Base-by-base conservation (phyloP, 2,113 vertebrate genomes). In the Melanotaenia duboulayi region DNA sequence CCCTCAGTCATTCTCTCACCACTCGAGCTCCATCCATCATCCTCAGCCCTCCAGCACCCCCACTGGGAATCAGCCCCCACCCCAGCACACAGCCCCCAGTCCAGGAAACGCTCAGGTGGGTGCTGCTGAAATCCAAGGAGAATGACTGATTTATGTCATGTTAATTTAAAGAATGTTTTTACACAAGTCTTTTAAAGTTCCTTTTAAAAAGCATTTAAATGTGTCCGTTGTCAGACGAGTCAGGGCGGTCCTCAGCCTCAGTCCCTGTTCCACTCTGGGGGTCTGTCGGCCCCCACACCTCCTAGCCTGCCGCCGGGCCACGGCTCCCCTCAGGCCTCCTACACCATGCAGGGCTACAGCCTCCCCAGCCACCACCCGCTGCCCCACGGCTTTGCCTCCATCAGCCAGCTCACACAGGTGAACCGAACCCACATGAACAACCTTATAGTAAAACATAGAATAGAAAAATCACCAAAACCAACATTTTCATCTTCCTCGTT, bases 21-120 rank as follows among this genome's bases (percentile, higher is more conserved):
- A 95, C 87, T 90, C 95, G 23, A 93, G 92, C 28, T 86, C 94
- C 83, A 89, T 96, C 68, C 96, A 96, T 76, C 94, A 80, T 13
- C 96, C 96, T 17, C 95, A 96, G 87, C 95, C 95, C 49, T 94
- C 95, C 81, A 95, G 93, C 92, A 96, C 96, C 1, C 95, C 96
- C 28, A 95, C 95, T 1, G 95, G 94, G 71, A 96, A 72, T 79
- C 95, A 95, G 76, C 93, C 92, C 4, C 94, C 93, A n/a, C 91
- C 94, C 65, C 96, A 96, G 90, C 96, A 96, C 80, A 81, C 94
- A 0, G 93, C 95, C 11, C 95, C 96, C 78, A 96, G 95, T 78
- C 95, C 95, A 3, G 95, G 95, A 87, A 85, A 86, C 52, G 35
- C 51, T 12, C 88, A 90, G 81, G 72, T 81, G 28, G 24, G 22